Evolutionary conservation across 2,113 vertebrate species (phyloP).

Genomic region (Sminthopsis crassicaudata): DNA sequence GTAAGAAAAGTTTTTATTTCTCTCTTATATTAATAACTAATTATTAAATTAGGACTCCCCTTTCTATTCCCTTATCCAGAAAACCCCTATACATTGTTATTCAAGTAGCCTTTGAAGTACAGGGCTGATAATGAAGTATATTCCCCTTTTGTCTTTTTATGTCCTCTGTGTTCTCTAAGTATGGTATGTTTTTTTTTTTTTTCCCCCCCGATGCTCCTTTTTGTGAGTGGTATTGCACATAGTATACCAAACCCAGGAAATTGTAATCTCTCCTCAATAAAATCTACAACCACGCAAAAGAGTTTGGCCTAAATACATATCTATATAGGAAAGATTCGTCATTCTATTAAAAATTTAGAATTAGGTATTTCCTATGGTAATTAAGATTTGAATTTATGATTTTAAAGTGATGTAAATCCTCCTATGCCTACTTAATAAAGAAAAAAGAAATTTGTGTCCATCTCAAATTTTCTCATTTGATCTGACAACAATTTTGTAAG

Average conservation of each 20-base stretch:
- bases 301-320: no score
- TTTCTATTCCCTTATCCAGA: background rate
- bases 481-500: background rate
- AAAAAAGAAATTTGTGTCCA: constrained; percentile 4
- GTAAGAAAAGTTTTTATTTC: background rate
- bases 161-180: no score
- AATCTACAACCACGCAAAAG: no score
- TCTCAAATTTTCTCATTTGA: background rate
- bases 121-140: background rate
- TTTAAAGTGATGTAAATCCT: constrained; percentile 25
- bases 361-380: background rate
- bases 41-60: background rate
- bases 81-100: background rate
- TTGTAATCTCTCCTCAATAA: no score
- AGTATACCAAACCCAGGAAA: no score
- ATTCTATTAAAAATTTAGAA: constrained; percentile 4
- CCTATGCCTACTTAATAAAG: background rate
- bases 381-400: background rate
- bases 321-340: background rate
- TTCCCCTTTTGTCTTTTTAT: no score
- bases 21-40: background rate
- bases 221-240: no score
- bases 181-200: no score
- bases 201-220: no score
- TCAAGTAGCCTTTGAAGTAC: background rate